Base-by-base conservation (phyloP, 2,113 vertebrate genomes). In the Hiodon alosoides region DNA sequence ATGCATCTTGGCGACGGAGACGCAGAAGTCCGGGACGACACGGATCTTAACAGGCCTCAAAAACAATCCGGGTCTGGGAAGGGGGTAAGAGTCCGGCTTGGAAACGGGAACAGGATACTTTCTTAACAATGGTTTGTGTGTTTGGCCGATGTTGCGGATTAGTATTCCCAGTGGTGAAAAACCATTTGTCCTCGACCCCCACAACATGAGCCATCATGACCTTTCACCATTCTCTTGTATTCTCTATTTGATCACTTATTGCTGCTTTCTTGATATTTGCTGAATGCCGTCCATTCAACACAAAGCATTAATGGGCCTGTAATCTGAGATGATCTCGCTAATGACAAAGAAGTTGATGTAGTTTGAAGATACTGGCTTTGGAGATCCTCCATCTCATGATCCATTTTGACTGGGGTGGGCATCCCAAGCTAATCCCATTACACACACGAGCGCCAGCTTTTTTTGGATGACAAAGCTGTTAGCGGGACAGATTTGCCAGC, bases 401-500 rank as follows among this genome's bases (percentile, higher is more conserved):
- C 68, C 13, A 46, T 69, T 51, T 55, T 62, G 54, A 13, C 51
- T 69, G 8, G 53, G 67, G 7, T 67, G 58, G 17, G 48, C 57
- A 59, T 75, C 17, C 46, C 58, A 47, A 60, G 11, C 57, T 61
- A 60, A 67, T 60, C 53, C 67, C 64, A 72, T 69, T 76, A 14
- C 74, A 65, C 51, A 62, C 62, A 14, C 31, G 47, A 72, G 11
- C n/a, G 51, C 50, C 10, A 7, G 51, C 17, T n/a, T 58, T 71
- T 72, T 64, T 17, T 17, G 62, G 70, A 72, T 72, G 76, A 72
- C 47, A 65, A 48, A 71, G 62, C 70, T 59, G 60, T 68, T 72
- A 71, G 69, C 51, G 7, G 54, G 61, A 77, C 67, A 65, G 76
- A 72, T 72, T 72, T 72, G 64, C 76, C 51, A 72, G 67, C 70